Evolutionary conservation across 2,113 vertebrate genomes (phyloP), one percentile per base, ranked within the genome.

Genomic region (Cyanistes caeruleus): DNA sequence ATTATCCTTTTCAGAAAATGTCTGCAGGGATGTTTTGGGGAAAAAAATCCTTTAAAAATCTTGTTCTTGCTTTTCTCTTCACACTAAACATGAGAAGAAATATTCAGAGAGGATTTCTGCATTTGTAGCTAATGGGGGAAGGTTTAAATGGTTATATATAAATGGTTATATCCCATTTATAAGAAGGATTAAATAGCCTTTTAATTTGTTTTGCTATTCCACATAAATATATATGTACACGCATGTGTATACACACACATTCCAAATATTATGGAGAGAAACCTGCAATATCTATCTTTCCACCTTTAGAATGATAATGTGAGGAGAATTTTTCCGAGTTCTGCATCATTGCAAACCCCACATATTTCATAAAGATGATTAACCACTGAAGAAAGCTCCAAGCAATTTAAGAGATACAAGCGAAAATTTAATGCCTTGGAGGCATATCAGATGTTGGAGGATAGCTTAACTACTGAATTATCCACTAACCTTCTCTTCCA

Each of bases 391-490:
- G 88, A 95, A 93, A 95, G 85, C 92, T 95, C 84, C 90, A 53
- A 91, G 78, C 63, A 96, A 69, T 96, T 92, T 96, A 96, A 96
- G 39, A 96, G 65, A 96, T 72, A 63, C 51, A 85, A 72, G 87
- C 2, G 1, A 82, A 97, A 92, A 65, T 78, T 11, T 84, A 96
- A 96, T 94, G 75, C 92, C 77, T 96, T 91, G 78, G 95, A 97
- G 94, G 78, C 15, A 88, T 94, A 96, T 92, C 95, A 96, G 96
- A 96, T 96, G 97, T 86, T 91, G 95, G 86, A 95, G 77, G 31
- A 82, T 92, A 97, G 89, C 95, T 97, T 96, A 97, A 92, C 82
- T 93, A 93, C 92, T 93, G 95, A 96, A 94, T 98, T 89, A 97
- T 94, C 87, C 83, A 91, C 95, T 95, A 97, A 96, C 65, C 65